phyloP scores from a whole-genome alignment of 2,888 invertebrate genomes.

The Encarsia formosa region DNA sequence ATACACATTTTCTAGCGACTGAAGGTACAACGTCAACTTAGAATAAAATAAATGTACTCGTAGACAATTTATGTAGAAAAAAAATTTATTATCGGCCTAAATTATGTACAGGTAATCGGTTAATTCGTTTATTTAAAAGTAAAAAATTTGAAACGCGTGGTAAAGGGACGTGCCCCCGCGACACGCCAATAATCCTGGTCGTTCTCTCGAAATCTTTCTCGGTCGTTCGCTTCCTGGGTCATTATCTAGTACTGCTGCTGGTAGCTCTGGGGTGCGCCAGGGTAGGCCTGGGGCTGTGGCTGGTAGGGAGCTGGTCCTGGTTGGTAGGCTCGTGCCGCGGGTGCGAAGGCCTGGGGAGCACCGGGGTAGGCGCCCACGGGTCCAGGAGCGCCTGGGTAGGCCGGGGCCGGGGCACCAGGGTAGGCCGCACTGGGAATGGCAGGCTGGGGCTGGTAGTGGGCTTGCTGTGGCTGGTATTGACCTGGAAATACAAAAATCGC shows the following conservation, averaged over 20 bases:
- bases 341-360: slow-evolving; percentile 9
- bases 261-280: slow-evolving; percentile 16
- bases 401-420: neutral
- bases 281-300: slow-evolving; percentile 14
- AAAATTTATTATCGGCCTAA: slow-evolving; percentile 48
- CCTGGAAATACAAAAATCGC: slow-evolving; percentile 2
- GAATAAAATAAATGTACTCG: too few relatives aligned
- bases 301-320: slow-evolving; percentile 10
- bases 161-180: neutral
- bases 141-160: neutral
- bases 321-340: slow-evolving; percentile 12
- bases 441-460: slow-evolving; percentile 14
- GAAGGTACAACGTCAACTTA: too few relatives aligned
- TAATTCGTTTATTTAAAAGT: neutral
- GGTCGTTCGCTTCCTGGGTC: neutral
- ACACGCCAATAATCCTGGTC: too few relatives aligned
- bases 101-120: slow-evolving; percentile 44
- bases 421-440: slow-evolving; percentile 7
- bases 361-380: slow-evolving; percentile 16
- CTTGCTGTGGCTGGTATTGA: slow-evolving; percentile 19
- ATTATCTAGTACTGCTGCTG: slow-evolving; percentile 17
- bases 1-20: too few relatives aligned
- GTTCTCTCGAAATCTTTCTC: too few relatives aligned
- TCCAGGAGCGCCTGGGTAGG: slow-evolving; percentile 4
- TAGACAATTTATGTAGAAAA: slow-evolving; percentile 30